Evolutionary conservation across 2,797 vertebrate species (phyloP), one percentile per base, ranked within the genome.

Genomic region (Austrolebias charrua): DNA sequence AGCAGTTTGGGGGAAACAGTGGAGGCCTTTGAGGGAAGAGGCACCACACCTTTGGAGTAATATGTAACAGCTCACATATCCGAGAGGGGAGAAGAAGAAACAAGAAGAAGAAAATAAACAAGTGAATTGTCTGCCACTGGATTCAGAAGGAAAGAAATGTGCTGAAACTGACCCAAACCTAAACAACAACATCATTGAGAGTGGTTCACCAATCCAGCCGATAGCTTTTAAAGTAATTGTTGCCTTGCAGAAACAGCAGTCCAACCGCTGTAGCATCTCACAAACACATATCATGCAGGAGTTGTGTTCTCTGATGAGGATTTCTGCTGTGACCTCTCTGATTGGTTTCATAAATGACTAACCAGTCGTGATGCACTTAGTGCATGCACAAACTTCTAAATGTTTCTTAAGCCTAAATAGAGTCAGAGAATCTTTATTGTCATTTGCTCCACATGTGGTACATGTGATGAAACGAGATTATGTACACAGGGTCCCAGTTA

Each of bases 1-100:
- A 90, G 90, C 88, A 88, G 90, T 91, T 91, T 87, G 81, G 86
- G 85, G 89, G 90, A 89, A 91, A 92, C 92, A 93, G 87, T 90
- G 87, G 82, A 90, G 72, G 79, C 87, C 88, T 93, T 93, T 94
- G 90, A 93, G 90, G 84, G 88, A 88, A 90, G 84, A 90, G 88
- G 87, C 81, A 86, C 90, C 91, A 91, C 92, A 92, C 92, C 92
- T 94, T 83, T 73, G 80, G 80, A 89, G 90, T 91, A 90, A 89
- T 90, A 85, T 86, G 85, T 86, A 90, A 91, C 87, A 91, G 88
- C 87, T 87, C 86, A 45, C 80, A 84, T 87, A 81, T 83, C 82
- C 75, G 75, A 74, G 72, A 51, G 63, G 56, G 60, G 57, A 64
- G 58, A 63, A 66, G 66, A 47, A 54, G 75, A 69, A 70, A 74